Evolutionary conservation across 1,140 invertebrate genomes (phyloP).

Genomic region (Ectropis grisescens): DNA sequence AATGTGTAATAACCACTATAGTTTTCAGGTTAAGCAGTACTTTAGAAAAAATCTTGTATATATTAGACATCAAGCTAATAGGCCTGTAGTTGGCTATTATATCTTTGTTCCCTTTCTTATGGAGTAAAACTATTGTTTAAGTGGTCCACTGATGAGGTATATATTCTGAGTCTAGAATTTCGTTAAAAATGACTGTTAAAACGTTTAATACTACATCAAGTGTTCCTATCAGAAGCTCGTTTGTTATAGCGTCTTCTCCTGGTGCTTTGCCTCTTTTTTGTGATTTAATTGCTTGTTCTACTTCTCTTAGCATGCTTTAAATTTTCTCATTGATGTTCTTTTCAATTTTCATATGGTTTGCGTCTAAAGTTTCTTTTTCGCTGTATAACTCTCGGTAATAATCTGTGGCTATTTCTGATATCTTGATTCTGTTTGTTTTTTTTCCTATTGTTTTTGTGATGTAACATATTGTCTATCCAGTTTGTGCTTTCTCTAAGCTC

Average conservation of each 20-base stretch:
- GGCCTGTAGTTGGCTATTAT: conserved; percentile 3
- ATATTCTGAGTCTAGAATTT: conserved; percentile 1
- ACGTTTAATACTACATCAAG: conserved; percentile 2
- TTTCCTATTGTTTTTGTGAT: not conserved
- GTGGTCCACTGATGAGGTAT: conserved; percentile 1
- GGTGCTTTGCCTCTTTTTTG: conserved; percentile 15
- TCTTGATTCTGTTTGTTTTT: conserved; percentile 2
- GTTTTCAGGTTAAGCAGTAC: conserved; percentile 11
- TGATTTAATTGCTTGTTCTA: conserved; percentile 12
- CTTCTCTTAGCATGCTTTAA: conserved; percentile 5
- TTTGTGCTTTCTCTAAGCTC: not conserved
- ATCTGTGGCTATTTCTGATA: conserved; percentile 14
- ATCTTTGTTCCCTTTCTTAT: conserved; percentile 1
- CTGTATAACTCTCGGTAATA: conserved; percentile 15
- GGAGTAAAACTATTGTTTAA: not conserved
- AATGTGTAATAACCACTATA: no score
- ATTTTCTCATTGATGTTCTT: not conserved
- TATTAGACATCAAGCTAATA: conserved; percentile 15
- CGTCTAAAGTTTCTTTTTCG: not conserved
- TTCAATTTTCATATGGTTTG: not conserved
- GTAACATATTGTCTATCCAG: not conserved
- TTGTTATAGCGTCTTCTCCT: conserved; percentile 12
- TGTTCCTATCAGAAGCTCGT: conserved; percentile 11
- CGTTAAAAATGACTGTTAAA: conserved; percentile 9
- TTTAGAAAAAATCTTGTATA: conserved; percentile 16